Evolutionary conservation across 2,797 vertebrate species (phyloP).

Genomic region (Clarias pachynema): DNA sequence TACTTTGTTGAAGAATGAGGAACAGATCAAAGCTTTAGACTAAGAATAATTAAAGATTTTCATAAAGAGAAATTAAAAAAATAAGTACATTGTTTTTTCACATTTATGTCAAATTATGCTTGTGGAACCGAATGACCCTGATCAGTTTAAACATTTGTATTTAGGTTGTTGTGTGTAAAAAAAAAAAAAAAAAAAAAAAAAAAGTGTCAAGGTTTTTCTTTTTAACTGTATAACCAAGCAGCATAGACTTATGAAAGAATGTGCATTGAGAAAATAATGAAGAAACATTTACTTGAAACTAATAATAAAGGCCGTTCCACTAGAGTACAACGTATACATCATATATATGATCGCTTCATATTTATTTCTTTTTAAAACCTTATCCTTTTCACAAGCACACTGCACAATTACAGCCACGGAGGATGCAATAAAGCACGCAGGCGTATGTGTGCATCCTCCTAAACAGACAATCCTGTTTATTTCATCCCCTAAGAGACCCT

Average conservation of each 20-base stretch:
- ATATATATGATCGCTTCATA: too few species aligned
- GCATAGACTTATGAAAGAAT: not conserved
- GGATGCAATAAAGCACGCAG: constrained; percentile 18
- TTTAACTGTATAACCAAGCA: not conserved
- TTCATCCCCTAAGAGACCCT: not conserved
- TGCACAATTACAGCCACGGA: not conserved
- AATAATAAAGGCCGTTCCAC: not conserved
- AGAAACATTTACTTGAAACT: constrained; percentile 2
- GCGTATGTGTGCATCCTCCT: not conserved
- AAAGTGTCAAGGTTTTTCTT: not conserved
- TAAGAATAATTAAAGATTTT: not conserved
- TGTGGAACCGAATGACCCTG: not conserved
- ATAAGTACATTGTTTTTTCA: not conserved
- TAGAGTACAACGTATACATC: not conserved
- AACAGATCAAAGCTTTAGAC: not conserved
- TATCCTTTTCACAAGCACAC: not conserved
- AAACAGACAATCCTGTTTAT: constrained; percentile 9
- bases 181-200: too few species aligned
- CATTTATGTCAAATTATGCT: not conserved
- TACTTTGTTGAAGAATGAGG: not conserved
- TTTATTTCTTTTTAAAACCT: not conserved
- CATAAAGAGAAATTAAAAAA: not conserved
- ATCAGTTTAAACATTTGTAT: not conserved
- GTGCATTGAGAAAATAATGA: not conserved
- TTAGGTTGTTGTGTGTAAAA: not conserved